phyloP scores from a whole-genome alignment of 2,797 vertebrate species.

The Sebastolobus altivelis region DNA sequence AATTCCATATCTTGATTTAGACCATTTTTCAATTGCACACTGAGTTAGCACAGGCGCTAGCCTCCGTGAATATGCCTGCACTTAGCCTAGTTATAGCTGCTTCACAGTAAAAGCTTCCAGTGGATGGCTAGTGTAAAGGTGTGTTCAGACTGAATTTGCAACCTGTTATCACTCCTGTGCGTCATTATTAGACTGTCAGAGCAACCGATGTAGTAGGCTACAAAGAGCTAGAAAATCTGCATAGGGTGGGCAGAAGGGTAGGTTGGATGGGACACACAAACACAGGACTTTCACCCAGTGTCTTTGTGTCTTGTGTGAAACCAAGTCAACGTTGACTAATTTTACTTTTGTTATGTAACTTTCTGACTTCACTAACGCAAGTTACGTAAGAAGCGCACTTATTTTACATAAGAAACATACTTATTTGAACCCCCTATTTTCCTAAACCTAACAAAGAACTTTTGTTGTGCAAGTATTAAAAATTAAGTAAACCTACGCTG shows the following conservation, averaged over 20 bases:
- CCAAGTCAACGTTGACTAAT: neutral
- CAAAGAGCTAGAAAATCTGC: too few species aligned
- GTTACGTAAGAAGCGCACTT: neutral
- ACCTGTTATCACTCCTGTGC: too few species aligned
- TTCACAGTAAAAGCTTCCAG: neutral
- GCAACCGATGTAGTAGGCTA: too few species aligned
- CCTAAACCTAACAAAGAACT: neutral
- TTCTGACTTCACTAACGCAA: neutral
- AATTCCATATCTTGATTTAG: neutral
- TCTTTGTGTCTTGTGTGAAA: neutral
- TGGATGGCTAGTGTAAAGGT: neutral
- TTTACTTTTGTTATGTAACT: neutral
- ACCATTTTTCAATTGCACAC: neutral
- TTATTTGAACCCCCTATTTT: neutral
- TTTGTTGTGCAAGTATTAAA: neutral
- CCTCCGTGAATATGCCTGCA: neutral
- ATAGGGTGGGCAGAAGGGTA: too few species aligned
- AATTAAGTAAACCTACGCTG: too few species aligned
- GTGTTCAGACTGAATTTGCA: neutral
- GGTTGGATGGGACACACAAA: neutral
- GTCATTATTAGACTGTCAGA: too few species aligned
- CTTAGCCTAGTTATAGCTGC: neutral
- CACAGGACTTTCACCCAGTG: neutral
- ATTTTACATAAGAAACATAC: neutral
- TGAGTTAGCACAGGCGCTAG: neutral